phyloP scores from a whole-genome alignment of 2,797 vertebrate genomes.

The Melanotaenia trifasciata region DNA sequence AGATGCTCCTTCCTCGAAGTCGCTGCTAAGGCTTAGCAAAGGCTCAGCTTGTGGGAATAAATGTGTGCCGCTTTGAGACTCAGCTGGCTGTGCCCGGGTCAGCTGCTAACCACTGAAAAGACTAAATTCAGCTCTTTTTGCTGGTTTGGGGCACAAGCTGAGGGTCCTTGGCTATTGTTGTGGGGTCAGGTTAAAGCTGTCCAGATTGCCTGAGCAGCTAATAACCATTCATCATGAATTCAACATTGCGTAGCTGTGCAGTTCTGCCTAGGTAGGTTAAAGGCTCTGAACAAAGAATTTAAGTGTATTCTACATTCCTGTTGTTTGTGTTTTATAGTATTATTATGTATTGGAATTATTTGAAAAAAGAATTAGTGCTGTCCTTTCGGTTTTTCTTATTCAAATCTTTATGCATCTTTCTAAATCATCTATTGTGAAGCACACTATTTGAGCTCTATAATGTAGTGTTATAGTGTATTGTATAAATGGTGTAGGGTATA shows the following conservation, averaged over 20 bases:
- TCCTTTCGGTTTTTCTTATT: too few relatives aligned
- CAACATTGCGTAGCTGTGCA: conserved; percentile 44
- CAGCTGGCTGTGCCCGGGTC: conserved; percentile 76
- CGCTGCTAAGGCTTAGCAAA: conserved; percentile 69
- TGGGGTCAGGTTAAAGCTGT: conserved; percentile 78
- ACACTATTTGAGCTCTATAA: too few relatives aligned
- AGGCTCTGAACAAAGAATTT: conserved; percentile 43
- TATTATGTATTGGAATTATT: neutral
- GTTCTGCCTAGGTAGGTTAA: conserved; percentile 61
- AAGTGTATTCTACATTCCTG: neutral
- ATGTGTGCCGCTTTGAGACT: conserved; percentile 80
- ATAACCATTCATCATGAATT: conserved; percentile 82
- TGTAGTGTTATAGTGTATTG: too few relatives aligned
- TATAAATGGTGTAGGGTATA: too few relatives aligned
- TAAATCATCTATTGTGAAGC: too few relatives aligned
- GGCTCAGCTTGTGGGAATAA: conserved; percentile 80
- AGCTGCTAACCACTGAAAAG: conserved; percentile 77
- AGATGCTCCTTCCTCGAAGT: conserved; percentile 80
- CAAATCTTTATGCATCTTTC: too few relatives aligned
- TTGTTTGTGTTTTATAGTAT: neutral
- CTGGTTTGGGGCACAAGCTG: conserved; percentile 74
- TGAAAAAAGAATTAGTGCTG: neutral
- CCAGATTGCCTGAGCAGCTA: conserved; percentile 80
- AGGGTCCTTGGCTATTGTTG: conserved; percentile 82
- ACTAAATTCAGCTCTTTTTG: conserved; percentile 85